These are phyloP conservation scores for Sarcophaga bullata DNA, from an alignment of 1,140 invertebrate genomes.

Conservation along the genomic window DNA sequence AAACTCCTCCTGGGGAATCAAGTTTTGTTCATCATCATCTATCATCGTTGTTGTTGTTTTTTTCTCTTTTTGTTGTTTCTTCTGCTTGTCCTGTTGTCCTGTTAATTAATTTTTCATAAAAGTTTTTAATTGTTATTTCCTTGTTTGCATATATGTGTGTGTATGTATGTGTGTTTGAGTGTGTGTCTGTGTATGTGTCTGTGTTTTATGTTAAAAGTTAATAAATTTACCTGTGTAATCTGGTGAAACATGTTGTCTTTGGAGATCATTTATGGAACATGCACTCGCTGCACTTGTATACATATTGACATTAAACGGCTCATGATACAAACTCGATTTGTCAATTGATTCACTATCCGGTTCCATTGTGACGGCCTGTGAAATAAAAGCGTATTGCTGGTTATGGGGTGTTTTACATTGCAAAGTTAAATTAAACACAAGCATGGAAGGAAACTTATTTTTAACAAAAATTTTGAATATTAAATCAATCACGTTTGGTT, in stretches of 20 bases:
- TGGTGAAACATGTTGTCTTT: constrained; percentile 65
- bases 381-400: neutral
- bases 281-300: constrained; percentile 65
- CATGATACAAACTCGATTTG: constrained; percentile 68
- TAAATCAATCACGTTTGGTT: no score
- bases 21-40: no score
- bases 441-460: no score
- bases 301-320: constrained; percentile 67
- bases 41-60: neutral
- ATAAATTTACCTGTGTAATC: constrained; percentile 66
- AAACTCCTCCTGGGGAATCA: constrained; percentile 12
- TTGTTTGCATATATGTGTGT: neutral
- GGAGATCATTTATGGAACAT: constrained; percentile 65
- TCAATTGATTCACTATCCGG: constrained; percentile 65
- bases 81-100: neutral
- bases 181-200: neutral
- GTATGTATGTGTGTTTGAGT: constrained; percentile 5
- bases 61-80: neutral
- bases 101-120: constrained; percentile 23
- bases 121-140: neutral
- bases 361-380: constrained; percentile 63
- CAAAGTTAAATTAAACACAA: no score
- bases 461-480: no score
- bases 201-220: neutral
- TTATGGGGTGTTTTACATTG: neutral